Evolutionary conservation across 2,113 vertebrate genomes (phyloP).

Genomic region (Miniopterus natalensis): DNA sequence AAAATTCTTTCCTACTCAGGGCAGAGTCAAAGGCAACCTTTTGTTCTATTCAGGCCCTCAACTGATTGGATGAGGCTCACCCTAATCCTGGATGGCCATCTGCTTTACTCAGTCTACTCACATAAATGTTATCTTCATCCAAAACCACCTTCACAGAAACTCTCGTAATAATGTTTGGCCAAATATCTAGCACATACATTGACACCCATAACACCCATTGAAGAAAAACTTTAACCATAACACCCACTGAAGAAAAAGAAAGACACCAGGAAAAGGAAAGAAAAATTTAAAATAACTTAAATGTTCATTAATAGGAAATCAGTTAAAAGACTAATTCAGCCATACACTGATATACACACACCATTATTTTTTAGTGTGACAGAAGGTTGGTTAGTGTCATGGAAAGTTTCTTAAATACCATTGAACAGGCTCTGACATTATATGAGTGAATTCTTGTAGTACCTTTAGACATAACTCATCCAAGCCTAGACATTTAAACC

Average conservation of each 20-base stretch:
- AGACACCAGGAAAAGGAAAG: background rate
- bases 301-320: background rate
- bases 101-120: background rate
- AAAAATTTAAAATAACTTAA: background rate
- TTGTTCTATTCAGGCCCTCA: background rate
- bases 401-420: conserved; percentile 26
- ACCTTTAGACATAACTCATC: background rate
- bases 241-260: background rate
- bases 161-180: background rate
- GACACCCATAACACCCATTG: background rate
- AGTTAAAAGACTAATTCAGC: background rate
- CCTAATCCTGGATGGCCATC: background rate
- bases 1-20: background rate
- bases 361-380: background rate
- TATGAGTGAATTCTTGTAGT: background rate
- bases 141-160: background rate
- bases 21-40: background rate
- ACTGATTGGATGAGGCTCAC: background rate
- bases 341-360: background rate
- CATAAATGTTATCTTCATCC: background rate
- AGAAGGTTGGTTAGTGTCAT: background rate
- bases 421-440: background rate
- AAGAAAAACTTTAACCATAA: background rate
- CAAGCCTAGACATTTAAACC: background rate
- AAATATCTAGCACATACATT: background rate